Evolutionary conservation across 1,140 invertebrate species (phyloP).

Genomic region (Calycopis cecrops): DNA sequence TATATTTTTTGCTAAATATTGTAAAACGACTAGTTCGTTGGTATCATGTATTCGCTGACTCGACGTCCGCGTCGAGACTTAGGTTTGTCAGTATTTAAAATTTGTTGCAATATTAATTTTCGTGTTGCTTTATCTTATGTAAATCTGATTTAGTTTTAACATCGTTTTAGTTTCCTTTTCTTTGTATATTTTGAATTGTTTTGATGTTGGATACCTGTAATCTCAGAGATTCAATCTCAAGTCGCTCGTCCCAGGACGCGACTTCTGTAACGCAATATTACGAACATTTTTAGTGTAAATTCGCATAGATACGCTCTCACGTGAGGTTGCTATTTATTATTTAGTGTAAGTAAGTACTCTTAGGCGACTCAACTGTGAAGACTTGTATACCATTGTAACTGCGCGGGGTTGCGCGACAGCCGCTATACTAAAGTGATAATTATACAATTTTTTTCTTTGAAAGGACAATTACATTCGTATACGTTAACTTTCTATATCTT

Average conservation of each 20-base stretch:
- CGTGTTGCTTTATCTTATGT: slow-evolving; percentile 67
- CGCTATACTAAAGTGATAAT: slow-evolving; percentile 67
- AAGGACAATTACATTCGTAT: slow-evolving; percentile 67
- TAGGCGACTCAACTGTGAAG: slow-evolving; percentile 67
- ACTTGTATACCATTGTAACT: slow-evolving; percentile 68
- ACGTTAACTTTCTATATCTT: slow-evolving; percentile 64
- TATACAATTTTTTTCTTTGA: slow-evolving; percentile 62
- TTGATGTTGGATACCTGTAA: slow-evolving; percentile 53
- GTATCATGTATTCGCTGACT: slow-evolving; percentile 28
- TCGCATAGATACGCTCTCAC: slow-evolving; percentile 58
- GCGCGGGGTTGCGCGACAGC: slow-evolving; percentile 51
- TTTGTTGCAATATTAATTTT: slow-evolving; percentile 67
- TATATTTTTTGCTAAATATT: slow-evolving; percentile 69
- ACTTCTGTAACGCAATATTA: slow-evolving; percentile 59
- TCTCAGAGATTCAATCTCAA: slow-evolving; percentile 72
- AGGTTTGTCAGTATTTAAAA: slow-evolving; percentile 49
- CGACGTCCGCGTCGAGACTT: slow-evolving; percentile 25
- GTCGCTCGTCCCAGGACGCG: slow-evolving; percentile 46
- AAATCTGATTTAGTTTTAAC: slow-evolving; percentile 64
- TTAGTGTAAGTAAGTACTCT: slow-evolving; percentile 61
- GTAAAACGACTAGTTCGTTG: slow-evolving; percentile 36
- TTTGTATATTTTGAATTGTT: slow-evolving; percentile 69
- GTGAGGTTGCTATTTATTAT: slow-evolving; percentile 71
- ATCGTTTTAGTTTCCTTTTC: slow-evolving; percentile 43
- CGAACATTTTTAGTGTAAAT: slow-evolving; percentile 69